These are phyloP conservation scores for Muntiacus reevesi DNA, from an alignment of 2,113 vertebrate genomes.

Conservation along the genomic window DNA sequence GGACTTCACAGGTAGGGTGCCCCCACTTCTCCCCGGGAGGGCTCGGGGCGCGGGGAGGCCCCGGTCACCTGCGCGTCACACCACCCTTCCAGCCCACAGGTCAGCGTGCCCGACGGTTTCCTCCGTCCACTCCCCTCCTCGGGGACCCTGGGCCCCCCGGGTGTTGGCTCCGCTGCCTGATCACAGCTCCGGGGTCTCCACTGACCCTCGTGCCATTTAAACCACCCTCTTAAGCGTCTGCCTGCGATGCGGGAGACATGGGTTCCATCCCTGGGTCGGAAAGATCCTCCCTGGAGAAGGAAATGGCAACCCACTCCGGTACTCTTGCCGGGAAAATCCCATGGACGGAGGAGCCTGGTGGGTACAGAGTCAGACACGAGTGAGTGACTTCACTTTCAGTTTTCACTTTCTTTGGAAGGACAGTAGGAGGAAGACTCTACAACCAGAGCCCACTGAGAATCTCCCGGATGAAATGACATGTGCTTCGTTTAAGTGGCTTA, in stretches of 20 bases:
- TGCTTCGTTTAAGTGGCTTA: not conserved
- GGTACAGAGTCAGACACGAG: not conserved
- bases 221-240: not conserved
- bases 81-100: accelerated
- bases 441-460: not conserved
- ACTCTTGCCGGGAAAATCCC: not conserved
- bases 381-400: not conserved
- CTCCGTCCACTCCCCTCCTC: accelerated
- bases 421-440: accelerated
- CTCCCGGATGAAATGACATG: accelerated
- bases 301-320: not conserved
- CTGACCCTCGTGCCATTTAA: accelerated
- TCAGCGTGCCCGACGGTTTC: accelerated
- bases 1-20: conserved; percentile 91
- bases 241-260: not conserved
- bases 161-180: accelerated
- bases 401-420: not conserved
- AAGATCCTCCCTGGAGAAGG: not conserved
- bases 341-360: not conserved
- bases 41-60: accelerated
- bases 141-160: accelerated
- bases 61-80: accelerated
- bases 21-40: accelerated
- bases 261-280: not conserved
- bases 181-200: accelerated